A percentile compares a stretch with the other conserved stretches of the same genome.
phyloP scores from a whole-genome alignment of 2,113 vertebrate genomes.

The Upupa epops region DNA sequence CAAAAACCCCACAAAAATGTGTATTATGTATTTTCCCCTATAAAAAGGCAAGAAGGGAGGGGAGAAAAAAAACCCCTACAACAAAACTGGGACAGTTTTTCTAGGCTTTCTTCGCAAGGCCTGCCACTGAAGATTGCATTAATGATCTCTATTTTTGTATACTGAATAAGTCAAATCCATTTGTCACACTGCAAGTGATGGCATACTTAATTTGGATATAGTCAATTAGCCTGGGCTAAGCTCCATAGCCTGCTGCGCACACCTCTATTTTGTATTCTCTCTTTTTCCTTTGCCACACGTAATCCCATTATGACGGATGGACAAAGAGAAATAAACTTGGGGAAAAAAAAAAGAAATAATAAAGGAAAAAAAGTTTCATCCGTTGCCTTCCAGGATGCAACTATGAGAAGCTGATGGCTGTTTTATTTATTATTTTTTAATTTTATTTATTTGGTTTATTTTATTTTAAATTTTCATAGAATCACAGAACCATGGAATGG shows the following conservation, averaged over 20 bases:
- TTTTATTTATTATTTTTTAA: slow-evolving; percentile 64
- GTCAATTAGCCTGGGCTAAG: slow-evolving; percentile 99
- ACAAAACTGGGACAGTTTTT: slow-evolving; percentile 77
- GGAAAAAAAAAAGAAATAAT: slow-evolving; percentile 54
- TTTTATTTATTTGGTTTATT: no score
- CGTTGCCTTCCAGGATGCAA: slow-evolving; percentile 69
- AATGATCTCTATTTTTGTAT: slow-evolving; percentile 99
- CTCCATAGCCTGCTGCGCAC: slow-evolving; percentile 94
- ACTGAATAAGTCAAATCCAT: slow-evolving; percentile 99
- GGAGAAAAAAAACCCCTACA: neutral
- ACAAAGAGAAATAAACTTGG: slow-evolving; percentile 85
- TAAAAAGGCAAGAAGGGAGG: slow-evolving; percentile 60
- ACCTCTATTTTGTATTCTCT: slow-evolving; percentile 98
- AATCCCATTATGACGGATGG: slow-evolving; percentile 94
- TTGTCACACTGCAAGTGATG: slow-evolving; percentile 99
- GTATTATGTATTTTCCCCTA: slow-evolving; percentile 63
- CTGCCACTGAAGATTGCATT: slow-evolving; percentile 91
- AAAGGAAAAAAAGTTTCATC: slow-evolving; percentile 73
- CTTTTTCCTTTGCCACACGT: slow-evolving; percentile 92
- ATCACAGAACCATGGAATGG: no score
- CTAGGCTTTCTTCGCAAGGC: slow-evolving; percentile 75
- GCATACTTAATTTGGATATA: slow-evolving; percentile 99
- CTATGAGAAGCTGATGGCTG: slow-evolving; percentile 76
- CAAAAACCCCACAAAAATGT: neutral
- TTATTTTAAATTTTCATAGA: slow-evolving; percentile 15